Evolutionary conservation across 2,113 vertebrate genomes (phyloP), one percentile per base, ranked within the genome.

Genomic region (Gopherus flavomarginatus): DNA sequence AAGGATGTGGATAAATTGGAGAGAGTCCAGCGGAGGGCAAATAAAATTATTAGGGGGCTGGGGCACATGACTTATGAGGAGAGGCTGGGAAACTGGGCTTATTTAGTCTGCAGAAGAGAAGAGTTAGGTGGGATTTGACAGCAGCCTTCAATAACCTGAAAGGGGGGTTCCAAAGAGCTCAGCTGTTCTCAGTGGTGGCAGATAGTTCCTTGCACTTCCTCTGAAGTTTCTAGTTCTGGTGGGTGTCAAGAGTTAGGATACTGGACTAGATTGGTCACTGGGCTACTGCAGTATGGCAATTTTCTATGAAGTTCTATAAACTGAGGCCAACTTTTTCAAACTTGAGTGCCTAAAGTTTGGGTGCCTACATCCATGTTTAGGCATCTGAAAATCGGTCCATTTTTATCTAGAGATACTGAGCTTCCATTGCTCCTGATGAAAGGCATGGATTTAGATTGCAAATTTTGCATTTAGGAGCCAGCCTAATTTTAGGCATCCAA

Each of bases 261-360:
- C 59, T 19, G 3, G 42, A 77, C 5, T 10, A 4, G 24, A 44
- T 3, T 0, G 0, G 29, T 47, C 47, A 21, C 53, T 93, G 29
- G 53, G 21, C 2, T 0, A 29, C 49, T 81, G 11, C 13, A 49
- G 2, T 10, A 1, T 0, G 38, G 56, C 9, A 11, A 72, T 12
- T 38, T 62, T 75, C 50, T 90, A 78, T 29, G 22, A n/a, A 93
- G 75, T n/a, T 11, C 3, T 65, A 2, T 11, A 0, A 0, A 38
- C 12, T 1, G 1, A 31, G 53, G 75, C 31, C 21, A 42, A 89
- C 16, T 0, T 29, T 29, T 0, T n/a, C 1, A 50, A 69, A 72
- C 13, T 62, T 89, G 85, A 27, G 11, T 5, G 3, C 69, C 16
- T 83, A 62, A 75, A 77, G 10, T 77, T 77, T 42, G 22, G 38